A percentile compares a stretch with the other conserved stretches of the same genome.
Conservation (phyloP, 1,140 invertebrate genomes). For the Meloidogyne chitwoodi region DNA sequence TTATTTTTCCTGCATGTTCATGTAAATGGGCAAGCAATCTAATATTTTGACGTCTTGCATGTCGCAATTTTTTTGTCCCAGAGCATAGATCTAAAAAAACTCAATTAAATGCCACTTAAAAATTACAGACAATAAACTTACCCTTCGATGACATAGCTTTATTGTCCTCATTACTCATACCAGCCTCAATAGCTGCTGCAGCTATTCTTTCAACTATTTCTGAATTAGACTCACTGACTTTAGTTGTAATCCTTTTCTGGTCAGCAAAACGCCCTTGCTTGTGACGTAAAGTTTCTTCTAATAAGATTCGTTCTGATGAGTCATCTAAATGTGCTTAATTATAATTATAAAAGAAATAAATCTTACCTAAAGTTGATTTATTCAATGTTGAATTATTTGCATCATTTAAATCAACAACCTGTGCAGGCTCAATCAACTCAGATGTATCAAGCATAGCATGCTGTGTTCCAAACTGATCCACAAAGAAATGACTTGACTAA, state of each 20-base stretch:
- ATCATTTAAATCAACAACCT: slow-evolving; percentile 20
- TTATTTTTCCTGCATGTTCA: slow-evolving; percentile 37
- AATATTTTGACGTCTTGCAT: slow-evolving; percentile 28
- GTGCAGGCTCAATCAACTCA: slow-evolving; percentile 22
- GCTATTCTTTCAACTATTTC: slow-evolving; percentile 14
- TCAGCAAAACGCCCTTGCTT: slow-evolving; percentile 34
- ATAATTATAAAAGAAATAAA: background rate
- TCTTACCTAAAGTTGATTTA: background rate
- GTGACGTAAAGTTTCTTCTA: slow-evolving; percentile 35
- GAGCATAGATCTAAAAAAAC: background rate
- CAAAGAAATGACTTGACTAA: slow-evolving; percentile 15
- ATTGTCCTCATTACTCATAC: background rate
- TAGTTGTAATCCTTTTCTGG: slow-evolving; percentile 37
- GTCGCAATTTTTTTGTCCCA: background rate
- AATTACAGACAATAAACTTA: too few species aligned
- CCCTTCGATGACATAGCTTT: background rate
- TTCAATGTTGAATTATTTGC: background rate
- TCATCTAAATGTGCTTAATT: slow-evolving; percentile 9
- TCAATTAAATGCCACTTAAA: background rate
- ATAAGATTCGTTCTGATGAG: slow-evolving; percentile 24
- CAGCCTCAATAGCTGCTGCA: background rate
- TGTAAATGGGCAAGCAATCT: slow-evolving; percentile 39
- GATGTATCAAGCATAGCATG: slow-evolving; percentile 3
- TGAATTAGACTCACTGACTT: slow-evolving; percentile 1
- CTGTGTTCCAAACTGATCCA: slow-evolving; percentile 15